Percentiles rank a stretch among this genome's conserved stretches.
phyloP scores from a whole-genome alignment of 2,888 invertebrate genomes.

The Actias luna region DNA sequence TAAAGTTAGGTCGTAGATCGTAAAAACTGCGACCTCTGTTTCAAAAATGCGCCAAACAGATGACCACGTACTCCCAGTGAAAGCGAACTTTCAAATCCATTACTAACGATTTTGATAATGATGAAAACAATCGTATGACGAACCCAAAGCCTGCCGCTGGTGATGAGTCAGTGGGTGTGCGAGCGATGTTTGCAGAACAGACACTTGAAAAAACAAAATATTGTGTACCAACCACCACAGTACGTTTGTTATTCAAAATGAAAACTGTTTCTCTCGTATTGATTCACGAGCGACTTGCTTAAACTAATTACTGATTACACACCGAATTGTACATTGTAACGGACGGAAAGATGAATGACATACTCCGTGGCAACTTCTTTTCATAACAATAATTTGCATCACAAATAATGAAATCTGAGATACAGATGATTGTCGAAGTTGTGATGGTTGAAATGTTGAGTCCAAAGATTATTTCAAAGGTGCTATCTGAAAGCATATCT shows the following conservation, averaged over 20 bases:
- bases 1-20: background rate
- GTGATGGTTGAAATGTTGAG: background rate
- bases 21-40: background rate
- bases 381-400: background rate
- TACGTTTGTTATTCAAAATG: background rate
- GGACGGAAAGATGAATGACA: background rate
- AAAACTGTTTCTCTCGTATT: background rate
- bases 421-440: background rate
- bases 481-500: too few relatives aligned
- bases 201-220: conserved; percentile 2
- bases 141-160: background rate
- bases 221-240: background rate
- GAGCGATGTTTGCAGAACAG: background rate
- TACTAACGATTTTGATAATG: background rate
- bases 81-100: conserved; percentile 1
- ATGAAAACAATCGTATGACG: conserved; percentile 7
- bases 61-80: background rate
- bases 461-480: too few relatives aligned
- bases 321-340: background rate
- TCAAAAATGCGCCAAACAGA: background rate
- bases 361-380: background rate
- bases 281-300: background rate
- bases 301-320: background rate
- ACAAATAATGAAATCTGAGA: background rate
- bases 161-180: background rate